phyloP scores from a whole-genome alignment of 2,888 invertebrate genomes.

The Patella caerulea region DNA sequence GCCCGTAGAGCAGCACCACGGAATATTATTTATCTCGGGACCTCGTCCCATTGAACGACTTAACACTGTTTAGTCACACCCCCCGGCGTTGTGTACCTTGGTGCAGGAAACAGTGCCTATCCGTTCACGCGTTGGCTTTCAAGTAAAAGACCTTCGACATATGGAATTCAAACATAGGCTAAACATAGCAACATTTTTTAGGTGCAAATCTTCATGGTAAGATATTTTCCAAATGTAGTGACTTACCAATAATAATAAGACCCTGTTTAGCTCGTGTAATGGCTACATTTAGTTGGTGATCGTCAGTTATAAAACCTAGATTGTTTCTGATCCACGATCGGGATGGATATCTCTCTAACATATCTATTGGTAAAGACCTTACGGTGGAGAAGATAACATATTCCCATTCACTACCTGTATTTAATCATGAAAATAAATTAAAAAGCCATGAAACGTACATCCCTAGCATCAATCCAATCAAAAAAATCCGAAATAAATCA shows the following conservation, averaged over 20 bases:
- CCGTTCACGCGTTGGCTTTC: too few species aligned
- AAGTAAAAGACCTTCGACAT: too few species aligned
- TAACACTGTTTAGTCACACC: too few species aligned
- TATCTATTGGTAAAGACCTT: conserved; percentile 51
- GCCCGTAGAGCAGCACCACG: too few species aligned
- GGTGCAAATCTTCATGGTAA: too few species aligned
- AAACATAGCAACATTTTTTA: too few species aligned
- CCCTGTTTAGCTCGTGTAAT: conserved; percentile 65
- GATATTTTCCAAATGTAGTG: not conserved
- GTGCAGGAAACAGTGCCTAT: too few species aligned
- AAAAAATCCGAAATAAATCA: not conserved
- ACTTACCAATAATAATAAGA: conserved; percentile 65
- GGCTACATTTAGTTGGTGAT: conserved; percentile 61
- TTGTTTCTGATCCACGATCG: conserved; percentile 55
- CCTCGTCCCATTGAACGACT: too few species aligned
- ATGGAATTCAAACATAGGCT: too few species aligned
- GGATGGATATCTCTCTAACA: conserved; percentile 55
- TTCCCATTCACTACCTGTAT: conserved; percentile 63
- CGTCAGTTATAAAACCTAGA: conserved; percentile 59
- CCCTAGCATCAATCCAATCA: not conserved
- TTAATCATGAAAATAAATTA: conserved; percentile 4
- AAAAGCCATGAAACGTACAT: not conserved
- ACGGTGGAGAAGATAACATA: conserved; percentile 67
- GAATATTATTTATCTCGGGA: too few species aligned
- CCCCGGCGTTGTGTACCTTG: too few species aligned